Evolutionary conservation across 2,888 invertebrate genomes (phyloP).

Genomic region (Lochmaea capreae): DNA sequence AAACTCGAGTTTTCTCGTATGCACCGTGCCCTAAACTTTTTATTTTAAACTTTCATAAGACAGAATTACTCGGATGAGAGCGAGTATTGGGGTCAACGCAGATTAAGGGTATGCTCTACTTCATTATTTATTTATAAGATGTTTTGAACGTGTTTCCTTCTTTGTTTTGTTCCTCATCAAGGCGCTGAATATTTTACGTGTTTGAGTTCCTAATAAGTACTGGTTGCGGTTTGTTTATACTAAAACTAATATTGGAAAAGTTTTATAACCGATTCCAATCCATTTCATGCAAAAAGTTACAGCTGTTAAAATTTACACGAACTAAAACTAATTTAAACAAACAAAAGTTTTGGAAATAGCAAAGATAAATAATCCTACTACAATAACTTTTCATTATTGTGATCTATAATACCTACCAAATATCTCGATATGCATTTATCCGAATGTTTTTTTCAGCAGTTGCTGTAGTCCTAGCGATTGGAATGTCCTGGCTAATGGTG

Average conservation of each 20-base stretch:
- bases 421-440: too few relatives aligned
- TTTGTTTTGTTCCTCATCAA: conserved; percentile 19
- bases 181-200: conserved; percentile 13
- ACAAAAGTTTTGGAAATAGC: too few relatives aligned
- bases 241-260: neutral
- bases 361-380: too few relatives aligned
- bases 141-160: conserved; percentile 21
- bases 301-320: too few relatives aligned
- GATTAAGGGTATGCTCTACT: conserved; percentile 24
- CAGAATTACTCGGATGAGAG: neutral
- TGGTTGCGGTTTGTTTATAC: neutral
- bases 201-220: neutral
- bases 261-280: neutral
- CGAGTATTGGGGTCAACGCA: conserved; percentile 30
- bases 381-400: too few relatives aligned
- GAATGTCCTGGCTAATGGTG: too few relatives aligned
- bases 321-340: too few relatives aligned
- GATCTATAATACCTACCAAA: too few relatives aligned
- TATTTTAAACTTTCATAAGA: conserved; percentile 21
- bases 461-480: too few relatives aligned
- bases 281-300: neutral
- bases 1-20: conserved; percentile 4
- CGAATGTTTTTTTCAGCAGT: too few relatives aligned
- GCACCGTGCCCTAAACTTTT: neutral
- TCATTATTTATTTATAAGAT: conserved; percentile 37